Evolutionary conservation across 35 echinoderm and acorn worm species (phyloP).

Genomic region (Stichopus chloronotus): DNA sequence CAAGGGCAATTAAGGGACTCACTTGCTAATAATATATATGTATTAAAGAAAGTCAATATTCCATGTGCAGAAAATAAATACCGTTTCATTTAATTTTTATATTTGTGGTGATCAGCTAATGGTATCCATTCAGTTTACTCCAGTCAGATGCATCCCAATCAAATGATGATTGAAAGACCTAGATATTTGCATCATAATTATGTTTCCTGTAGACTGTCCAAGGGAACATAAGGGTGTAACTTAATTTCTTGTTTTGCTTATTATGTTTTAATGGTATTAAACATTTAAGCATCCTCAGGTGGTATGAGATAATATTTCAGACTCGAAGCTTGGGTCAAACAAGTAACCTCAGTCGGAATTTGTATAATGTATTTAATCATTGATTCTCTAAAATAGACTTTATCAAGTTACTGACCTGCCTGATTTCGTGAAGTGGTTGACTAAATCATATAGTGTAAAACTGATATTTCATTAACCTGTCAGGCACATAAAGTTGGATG

Average conservation of each 20-base stretch:
- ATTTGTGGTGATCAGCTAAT: too few species aligned
- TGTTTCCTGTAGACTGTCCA: background rate
- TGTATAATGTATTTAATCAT: background rate
- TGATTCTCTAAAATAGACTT: background rate
- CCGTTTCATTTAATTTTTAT: too few species aligned
- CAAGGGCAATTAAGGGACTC: too few species aligned
- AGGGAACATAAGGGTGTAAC: background rate
- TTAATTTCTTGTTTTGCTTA: too few species aligned
- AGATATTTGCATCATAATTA: background rate
- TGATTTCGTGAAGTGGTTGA: background rate
- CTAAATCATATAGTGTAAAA: background rate
- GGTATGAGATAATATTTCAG: background rate
- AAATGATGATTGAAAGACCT: background rate
- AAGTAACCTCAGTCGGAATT: background rate
- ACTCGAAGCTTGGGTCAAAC: background rate
- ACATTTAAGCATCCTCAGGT: background rate
- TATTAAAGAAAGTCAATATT: too few species aligned
- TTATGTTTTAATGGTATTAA: background rate
- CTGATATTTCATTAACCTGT: background rate
- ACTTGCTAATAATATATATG: too few species aligned
- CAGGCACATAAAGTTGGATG: slow-evolving; percentile 28
- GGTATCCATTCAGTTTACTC: too few species aligned
- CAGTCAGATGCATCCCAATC: background rate
- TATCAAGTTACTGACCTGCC: background rate
- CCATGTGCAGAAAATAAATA: too few species aligned